A percentile compares a stretch with the other conserved stretches of the same genome.
Evolutionary conservation across 64 coral and sea anemone species (phyloP).

Genomic region (Pocillopora damicornis): DNA sequence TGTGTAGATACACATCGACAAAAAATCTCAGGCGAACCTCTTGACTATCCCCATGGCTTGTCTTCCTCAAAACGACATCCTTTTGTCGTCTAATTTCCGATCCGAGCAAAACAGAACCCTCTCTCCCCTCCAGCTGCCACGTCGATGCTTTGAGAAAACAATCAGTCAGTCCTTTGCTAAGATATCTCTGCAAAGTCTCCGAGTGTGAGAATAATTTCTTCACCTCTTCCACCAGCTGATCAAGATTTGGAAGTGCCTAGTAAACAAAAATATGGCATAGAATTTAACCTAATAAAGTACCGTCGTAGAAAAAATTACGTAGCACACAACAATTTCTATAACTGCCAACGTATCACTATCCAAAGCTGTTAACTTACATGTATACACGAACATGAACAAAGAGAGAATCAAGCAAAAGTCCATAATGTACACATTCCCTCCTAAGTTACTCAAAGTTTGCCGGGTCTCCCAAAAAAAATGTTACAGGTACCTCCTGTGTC

Average conservation of each 20-base stretch:
- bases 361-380: too few relatives aligned
- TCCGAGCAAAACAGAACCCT: background rate
- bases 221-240: constrained; percentile 27
- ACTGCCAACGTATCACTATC: too few relatives aligned
- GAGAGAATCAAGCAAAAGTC: too few relatives aligned
- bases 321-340: too few relatives aligned
- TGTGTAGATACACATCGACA: too few relatives aligned
- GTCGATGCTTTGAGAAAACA: constrained; percentile 41
- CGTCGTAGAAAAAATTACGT: too few relatives aligned
- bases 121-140: background rate
- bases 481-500: too few relatives aligned
- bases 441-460: too few relatives aligned
- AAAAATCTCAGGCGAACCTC: background rate
- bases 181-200: background rate
- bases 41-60: background rate
- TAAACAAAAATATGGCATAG: background rate
- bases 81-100: constrained; percentile 12
- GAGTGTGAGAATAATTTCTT: constrained; percentile 25
- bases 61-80: constrained; percentile 1
- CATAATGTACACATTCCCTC: too few relatives aligned
- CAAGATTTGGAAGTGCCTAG: constrained; percentile 26
- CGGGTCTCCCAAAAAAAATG: background rate
- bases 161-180: constrained; percentile 39
- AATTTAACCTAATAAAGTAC: too few relatives aligned
- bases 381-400: too few relatives aligned